These are phyloP conservation scores for Bufo bufo DNA, from an alignment of 2,113 vertebrate genomes.

Conservation along the genomic window DNA sequence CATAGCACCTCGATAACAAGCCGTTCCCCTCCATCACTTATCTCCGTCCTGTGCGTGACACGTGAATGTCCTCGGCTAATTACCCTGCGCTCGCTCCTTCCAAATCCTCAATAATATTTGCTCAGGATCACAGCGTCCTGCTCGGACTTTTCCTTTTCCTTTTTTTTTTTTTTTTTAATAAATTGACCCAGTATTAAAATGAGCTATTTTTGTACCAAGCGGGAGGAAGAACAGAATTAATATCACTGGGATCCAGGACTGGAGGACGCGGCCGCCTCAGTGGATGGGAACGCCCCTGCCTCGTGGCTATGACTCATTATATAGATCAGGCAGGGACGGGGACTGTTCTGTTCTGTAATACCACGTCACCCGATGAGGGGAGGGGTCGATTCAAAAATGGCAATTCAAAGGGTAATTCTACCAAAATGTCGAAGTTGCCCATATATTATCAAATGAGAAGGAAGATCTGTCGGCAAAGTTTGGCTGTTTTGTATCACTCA, in stretches of 20 bases:
- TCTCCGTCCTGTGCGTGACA: background rate
- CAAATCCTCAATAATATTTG: slow-evolving; percentile 48
- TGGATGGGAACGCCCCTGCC: background rate
- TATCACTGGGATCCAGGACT: background rate
- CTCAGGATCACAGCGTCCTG: slow-evolving; percentile 34
- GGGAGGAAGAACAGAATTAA: background rate
- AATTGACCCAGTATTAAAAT: background rate
- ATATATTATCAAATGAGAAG: background rate
- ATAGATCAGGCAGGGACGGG: background rate
- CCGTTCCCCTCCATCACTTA: slow-evolving; percentile 45
- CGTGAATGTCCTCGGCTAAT: background rate
- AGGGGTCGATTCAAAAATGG: background rate
- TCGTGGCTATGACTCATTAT: background rate
- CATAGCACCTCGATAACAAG: slow-evolving; percentile 36
- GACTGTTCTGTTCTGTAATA: background rate
- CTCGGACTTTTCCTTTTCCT: slow-evolving; percentile 17
- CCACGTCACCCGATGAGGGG: background rate
- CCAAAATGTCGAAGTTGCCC: background rate
- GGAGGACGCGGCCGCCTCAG: background rate
- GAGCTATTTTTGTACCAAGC: background rate
- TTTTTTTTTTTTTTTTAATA: background rate
- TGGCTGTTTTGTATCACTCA: background rate
- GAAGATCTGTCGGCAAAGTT: background rate
- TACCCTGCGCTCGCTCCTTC: background rate
- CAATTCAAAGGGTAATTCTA: background rate